Evolutionary conservation across 2,888 invertebrate species (phyloP), one percentile per base, ranked within the genome.

Genomic region (Brachypterus glaber): DNA sequence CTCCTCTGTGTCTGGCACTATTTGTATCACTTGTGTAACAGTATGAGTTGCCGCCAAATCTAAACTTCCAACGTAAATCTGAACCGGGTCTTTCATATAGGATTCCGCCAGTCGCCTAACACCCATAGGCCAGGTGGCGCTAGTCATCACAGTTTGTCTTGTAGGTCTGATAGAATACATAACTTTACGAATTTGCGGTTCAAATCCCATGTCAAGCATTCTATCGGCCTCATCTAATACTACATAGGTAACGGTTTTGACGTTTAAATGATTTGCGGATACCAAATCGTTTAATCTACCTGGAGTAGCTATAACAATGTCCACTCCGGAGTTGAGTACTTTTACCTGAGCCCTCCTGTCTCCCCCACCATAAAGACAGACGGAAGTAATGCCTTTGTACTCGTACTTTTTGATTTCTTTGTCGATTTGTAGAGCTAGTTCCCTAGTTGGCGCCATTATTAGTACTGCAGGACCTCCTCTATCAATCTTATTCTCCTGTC

Each of bases 271-370:
- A 8, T 74, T 66, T 65, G 46, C 74, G 60, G 76, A 68, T 0
- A 88, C 76, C n/a, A 96, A 72, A 68, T 96, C 95, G 63, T 91
- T 91, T 1, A 96, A 71, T 36, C 95, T 72, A 2, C 95, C 95
- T 0, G 95, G 95, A 2, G 95, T 96, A 3, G 93, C 95, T 49
- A 96, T 92, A 0, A 95, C 82, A 43, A 96, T 92, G 62, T 95
- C 89, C 0, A 90, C 88, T n/a, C 91, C 93, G 46, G 73, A 71
- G 1, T 74, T 68, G 1, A 91, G 76, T 4, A 70, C 66, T 40
- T 74, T 73, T 3, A 92, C 79, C 67, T 96, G 95, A 35, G 82
- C 77, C 21, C 74, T 71, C 0, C 92, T 73, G 59, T 76, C 79
- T 0, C 84, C 92, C 13, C 95, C 95, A 34, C 95, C 96, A 66